phyloP scores from a whole-genome alignment of 2,888 invertebrate species.

The Branchellion lobata region DNA sequence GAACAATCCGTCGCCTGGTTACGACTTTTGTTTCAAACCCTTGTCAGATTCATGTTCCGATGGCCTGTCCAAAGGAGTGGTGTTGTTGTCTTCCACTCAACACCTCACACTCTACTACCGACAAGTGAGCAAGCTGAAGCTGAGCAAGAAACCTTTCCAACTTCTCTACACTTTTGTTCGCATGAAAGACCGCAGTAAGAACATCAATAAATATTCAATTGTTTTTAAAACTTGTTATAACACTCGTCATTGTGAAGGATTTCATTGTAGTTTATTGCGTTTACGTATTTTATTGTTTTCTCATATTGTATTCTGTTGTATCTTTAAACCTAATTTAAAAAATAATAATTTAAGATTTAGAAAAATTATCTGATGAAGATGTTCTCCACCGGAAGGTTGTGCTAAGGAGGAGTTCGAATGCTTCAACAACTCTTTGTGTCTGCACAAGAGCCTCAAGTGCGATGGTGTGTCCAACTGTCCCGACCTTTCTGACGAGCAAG shows the following conservation, averaged over 20 bases:
- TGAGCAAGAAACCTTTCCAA: background rate
- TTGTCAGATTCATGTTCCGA: slow-evolving; percentile 4
- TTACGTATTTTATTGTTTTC: too few species aligned
- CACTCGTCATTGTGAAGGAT: too few species aligned
- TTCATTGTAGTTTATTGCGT: too few species aligned
- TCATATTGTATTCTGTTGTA: too few species aligned
- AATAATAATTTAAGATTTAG: too few species aligned
- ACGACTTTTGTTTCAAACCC: too few species aligned
- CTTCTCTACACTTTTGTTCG: background rate
- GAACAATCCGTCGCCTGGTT: too few species aligned
- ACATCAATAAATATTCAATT: too few species aligned
- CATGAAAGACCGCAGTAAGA: background rate
- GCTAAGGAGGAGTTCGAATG: background rate
- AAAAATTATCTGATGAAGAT: too few species aligned
- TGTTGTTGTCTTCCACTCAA: background rate
- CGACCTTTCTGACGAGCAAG: slow-evolving; percentile 1
- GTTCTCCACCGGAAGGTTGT: background rate
- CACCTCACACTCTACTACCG: background rate
- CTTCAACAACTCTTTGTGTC: background rate
- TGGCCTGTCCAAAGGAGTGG: background rate
- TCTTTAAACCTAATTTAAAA: too few species aligned
- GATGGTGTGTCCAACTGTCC: background rate
- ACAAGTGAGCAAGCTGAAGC: background rate
- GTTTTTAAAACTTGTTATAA: too few species aligned
- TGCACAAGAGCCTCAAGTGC: background rate